Evolutionary conservation across 2,888 invertebrate species (phyloP).

Genomic region (Drosophila helvetica): DNA sequence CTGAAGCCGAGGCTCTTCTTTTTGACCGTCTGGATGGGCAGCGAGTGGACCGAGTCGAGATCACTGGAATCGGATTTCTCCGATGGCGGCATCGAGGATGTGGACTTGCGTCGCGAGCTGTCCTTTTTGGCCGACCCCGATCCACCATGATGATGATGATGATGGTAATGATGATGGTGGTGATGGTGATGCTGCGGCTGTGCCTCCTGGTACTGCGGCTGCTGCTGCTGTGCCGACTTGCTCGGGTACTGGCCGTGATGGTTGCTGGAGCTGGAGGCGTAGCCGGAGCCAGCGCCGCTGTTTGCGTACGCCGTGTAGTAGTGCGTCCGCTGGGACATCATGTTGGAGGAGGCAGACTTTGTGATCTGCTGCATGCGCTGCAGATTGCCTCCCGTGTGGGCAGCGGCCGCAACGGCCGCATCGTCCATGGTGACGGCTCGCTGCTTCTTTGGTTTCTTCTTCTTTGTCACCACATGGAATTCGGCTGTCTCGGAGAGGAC

Average conservation of each 20-base stretch:
- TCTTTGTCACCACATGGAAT: slow-evolving; percentile 93
- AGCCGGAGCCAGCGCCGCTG: slow-evolving; percentile 21
- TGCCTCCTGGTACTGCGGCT: slow-evolving; percentile 27
- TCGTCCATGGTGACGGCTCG: slow-evolving; percentile 77
- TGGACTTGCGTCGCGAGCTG: slow-evolving; percentile 87
- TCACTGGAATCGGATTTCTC: slow-evolving; percentile 93
- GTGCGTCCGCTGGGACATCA: slow-evolving; percentile 56
- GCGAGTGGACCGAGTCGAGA: slow-evolving; percentile 93
- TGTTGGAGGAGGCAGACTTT: slow-evolving; percentile 71
- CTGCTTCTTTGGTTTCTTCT: slow-evolving; percentile 90
- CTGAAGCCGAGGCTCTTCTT: slow-evolving; percentile 57
- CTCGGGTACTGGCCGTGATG: slow-evolving; percentile 4
- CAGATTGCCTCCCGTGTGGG: slow-evolving; percentile 64
- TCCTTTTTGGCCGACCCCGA: slow-evolving; percentile 57
- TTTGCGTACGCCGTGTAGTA: slow-evolving; percentile 26
- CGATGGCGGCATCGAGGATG: slow-evolving; percentile 91
- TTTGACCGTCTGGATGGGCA: slow-evolving; percentile 87
- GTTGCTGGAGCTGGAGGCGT: background rate
- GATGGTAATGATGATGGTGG: slow-evolving; percentile 35
- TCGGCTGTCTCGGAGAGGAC: slow-evolving; percentile 87
- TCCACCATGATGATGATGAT: slow-evolving; percentile 17
- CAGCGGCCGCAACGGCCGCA: slow-evolving; percentile 61
- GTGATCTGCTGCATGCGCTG: slow-evolving; percentile 80
- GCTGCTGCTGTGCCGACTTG: slow-evolving; percentile 11
- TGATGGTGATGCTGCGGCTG: slow-evolving; percentile 44